Evolutionary conservation across 2,797 vertebrate species (phyloP).

Genomic region (Nyctibius grandis): DNA sequence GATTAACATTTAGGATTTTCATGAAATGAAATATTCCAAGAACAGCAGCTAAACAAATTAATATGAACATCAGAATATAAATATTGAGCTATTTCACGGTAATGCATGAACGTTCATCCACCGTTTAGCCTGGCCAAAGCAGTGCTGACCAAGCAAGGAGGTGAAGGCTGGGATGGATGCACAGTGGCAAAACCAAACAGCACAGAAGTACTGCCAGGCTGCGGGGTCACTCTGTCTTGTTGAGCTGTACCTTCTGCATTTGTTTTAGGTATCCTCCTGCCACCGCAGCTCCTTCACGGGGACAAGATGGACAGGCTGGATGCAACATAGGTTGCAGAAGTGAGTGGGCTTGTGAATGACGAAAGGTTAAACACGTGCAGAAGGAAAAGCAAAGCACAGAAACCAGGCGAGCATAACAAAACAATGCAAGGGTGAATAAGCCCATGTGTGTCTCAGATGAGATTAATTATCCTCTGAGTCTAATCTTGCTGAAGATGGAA

Average conservation of each 20-base stretch:
- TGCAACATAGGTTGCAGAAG: neutral
- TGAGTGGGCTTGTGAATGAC: neutral
- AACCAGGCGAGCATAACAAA: neutral
- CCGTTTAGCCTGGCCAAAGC: neutral
- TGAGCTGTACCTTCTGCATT: neutral
- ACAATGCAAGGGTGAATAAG: neutral
- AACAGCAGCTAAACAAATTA: neutral
- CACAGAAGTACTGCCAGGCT: neutral
- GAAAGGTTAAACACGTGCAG: accelerated
- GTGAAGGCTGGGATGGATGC: neutral
- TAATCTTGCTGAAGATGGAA: neutral
- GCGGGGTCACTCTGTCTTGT: neutral
- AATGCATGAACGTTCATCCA: accelerated
- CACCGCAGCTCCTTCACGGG: neutral
- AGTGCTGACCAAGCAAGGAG: neutral
- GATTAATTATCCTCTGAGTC: neutral
- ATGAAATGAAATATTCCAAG: neutral
- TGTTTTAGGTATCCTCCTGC: neutral
- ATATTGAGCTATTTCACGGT: neutral
- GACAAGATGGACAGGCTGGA: neutral
- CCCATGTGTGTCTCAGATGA: neutral
- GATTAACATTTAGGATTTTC: neutral
- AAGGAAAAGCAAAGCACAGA: neutral
- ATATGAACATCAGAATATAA: neutral
- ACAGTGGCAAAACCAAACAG: neutral